These are phyloP conservation scores for Caradrina kadenii DNA, from an alignment of 2,888 invertebrate genomes.

Conservation along the genomic window DNA sequence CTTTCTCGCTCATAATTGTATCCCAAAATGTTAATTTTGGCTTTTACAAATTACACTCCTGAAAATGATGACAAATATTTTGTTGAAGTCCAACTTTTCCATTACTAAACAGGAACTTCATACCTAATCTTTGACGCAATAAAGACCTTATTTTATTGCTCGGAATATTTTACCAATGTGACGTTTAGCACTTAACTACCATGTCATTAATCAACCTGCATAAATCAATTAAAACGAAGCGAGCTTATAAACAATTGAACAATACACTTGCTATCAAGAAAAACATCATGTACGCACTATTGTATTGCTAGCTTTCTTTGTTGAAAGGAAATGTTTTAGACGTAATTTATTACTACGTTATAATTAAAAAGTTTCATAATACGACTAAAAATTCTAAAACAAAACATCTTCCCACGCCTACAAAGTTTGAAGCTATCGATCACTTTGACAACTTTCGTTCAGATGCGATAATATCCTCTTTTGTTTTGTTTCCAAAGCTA, in stretches of 20 bases:
- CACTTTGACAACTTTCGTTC: conserved; percentile 16
- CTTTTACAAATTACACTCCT: too few species aligned
- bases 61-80: too few species aligned
- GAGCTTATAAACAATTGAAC: conserved; percentile 44
- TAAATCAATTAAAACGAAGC: conserved; percentile 40
- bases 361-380: conserved; percentile 11
- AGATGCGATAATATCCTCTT: not conserved
- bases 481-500: not conserved
- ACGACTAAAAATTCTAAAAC: not conserved
- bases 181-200: conserved; percentile 16
- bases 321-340: conserved; percentile 16
- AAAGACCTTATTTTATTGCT: conserved; percentile 25
- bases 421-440: conserved; percentile 21
- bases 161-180: conserved; percentile 15
- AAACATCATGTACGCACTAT: conserved; percentile 17
- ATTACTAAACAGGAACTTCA: not conserved
- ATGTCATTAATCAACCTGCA: conserved; percentile 22
- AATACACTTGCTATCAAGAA: conserved; percentile 38
- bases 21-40: too few species aligned
- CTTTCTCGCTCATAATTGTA: too few species aligned
- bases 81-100: not conserved
- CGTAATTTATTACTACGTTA: conserved; percentile 17
- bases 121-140: conserved; percentile 3
- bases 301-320: conserved; percentile 21
- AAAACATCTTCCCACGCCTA: conserved; percentile 10